These are phyloP conservation scores for Clarias macrocephalus DNA, from an alignment of 2,113 vertebrate genomes.

Conservation along the genomic window DNA sequence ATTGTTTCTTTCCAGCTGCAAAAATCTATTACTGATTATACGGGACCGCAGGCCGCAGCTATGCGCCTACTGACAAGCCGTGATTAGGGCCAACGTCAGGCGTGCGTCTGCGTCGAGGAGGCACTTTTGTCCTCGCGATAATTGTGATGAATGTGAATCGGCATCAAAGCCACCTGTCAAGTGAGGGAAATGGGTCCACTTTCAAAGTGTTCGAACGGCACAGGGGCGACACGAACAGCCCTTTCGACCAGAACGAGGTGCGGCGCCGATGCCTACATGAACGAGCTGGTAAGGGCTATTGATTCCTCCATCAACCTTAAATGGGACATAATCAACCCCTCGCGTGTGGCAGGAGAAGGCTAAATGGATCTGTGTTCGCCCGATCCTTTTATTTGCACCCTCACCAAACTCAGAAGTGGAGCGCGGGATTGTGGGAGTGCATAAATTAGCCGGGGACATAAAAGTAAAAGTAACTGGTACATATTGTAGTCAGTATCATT, in stretches of 20 bases:
- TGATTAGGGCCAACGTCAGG: constrained; percentile 61
- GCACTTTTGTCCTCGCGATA: constrained; percentile 58
- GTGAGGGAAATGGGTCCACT: constrained; percentile 51
- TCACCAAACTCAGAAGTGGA: background rate
- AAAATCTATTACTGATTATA: constrained; percentile 65
- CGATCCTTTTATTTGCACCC: constrained; percentile 20
- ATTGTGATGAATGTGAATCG: constrained; percentile 65
- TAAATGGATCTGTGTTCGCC: constrained; percentile 18
- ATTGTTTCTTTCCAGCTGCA: constrained; percentile 64
- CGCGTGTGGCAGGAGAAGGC: constrained; percentile 10
- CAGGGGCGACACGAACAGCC: background rate
- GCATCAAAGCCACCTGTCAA: constrained; percentile 65
- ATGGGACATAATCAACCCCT: constrained; percentile 40
- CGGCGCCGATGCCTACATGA: constrained; percentile 9
- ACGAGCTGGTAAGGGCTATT: constrained; percentile 38
- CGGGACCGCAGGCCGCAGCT: constrained; percentile 54
- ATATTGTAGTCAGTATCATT: background rate
- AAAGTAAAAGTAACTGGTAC: background rate
- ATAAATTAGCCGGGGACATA: constrained; percentile 40
- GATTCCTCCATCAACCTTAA: constrained; percentile 48
- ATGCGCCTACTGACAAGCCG: constrained; percentile 56
- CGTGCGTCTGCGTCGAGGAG: constrained; percentile 61
- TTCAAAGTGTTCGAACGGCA: constrained; percentile 47
- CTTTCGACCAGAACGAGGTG: background rate
- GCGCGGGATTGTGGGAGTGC: constrained; percentile 12